phyloP scores from a whole-genome alignment of 2,888 invertebrate genomes.

The Microplitis manilae region DNA sequence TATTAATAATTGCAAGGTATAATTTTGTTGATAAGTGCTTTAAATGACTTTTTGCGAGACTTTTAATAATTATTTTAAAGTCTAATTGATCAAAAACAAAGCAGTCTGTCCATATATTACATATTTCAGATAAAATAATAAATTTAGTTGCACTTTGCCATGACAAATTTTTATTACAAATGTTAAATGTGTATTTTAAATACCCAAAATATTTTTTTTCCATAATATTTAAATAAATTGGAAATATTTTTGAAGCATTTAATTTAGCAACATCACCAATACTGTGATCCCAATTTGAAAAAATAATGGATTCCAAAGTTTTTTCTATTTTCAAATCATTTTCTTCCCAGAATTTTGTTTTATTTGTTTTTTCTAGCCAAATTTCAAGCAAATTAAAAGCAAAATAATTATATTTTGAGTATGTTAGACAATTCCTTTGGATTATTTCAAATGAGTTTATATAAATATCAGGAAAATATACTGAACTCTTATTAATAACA shows the following conservation, averaged over 20 bases:
- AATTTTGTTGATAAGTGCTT: constrained; percentile 77
- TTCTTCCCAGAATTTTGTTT: constrained; percentile 67
- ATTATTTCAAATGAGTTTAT: constrained; percentile 65
- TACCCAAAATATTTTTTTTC: constrained; percentile 58
- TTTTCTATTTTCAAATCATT: constrained; percentile 67
- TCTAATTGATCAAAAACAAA: constrained; percentile 50
- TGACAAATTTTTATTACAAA: constrained; percentile 66
- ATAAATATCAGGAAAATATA: constrained; percentile 58
- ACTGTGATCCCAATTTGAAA: constrained; percentile 78
- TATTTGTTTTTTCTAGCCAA: constrained; percentile 71
- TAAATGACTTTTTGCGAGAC: constrained; percentile 74
- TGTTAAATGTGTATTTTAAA: constrained; percentile 59
- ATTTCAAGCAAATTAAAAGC: constrained; percentile 73
- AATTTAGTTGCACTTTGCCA: constrained; percentile 78
- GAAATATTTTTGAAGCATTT: constrained; percentile 72
- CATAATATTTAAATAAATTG: constrained; percentile 66
- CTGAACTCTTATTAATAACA: constrained; percentile 47
- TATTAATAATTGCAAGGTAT: constrained; percentile 74
- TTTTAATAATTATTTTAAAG: constrained; percentile 60
- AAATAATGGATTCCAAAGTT: constrained; percentile 73
- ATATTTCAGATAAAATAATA: constrained; percentile 75
- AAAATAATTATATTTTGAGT: constrained; percentile 74
- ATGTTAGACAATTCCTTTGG: constrained; percentile 71
- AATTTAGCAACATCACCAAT: constrained; percentile 75
- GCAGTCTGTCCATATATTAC: constrained; percentile 59